Base-by-base conservation (phyloP, 2,113 vertebrate genomes). In the Irena cyanogastra region DNA sequence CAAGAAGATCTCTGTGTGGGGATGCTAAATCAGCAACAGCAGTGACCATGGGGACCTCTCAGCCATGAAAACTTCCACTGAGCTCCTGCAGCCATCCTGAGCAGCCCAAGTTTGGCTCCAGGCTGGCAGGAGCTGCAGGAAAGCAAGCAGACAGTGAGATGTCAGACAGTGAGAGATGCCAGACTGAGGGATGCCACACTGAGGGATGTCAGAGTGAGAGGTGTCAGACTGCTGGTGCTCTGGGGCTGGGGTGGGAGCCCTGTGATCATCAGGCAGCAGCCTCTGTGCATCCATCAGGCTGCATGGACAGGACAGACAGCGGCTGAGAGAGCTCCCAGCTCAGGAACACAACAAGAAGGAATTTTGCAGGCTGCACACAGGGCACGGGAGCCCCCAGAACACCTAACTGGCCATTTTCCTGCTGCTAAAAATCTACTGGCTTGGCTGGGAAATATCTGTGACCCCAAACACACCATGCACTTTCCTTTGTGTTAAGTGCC, bases 1-100 rank as follows among this genome's bases (percentile, higher is more conserved):
- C 39, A 42, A 45, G 59, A 80, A 28, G 68, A 68, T 31, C 35
- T 21, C 22, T 0, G 0, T 1, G 0, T 44, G 71, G 9, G 11
- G 45, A 35, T 63, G 45, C 23, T 80, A 13, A 13, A 31, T 20
- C 30, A 56, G 75, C 33, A 44, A 11, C 61, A 60, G 11, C 27
- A 12, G 65, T 5, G 41, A 49, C 39, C 4, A 7, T 2, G 0
- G 0, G 59, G 44, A 37, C n/a, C 26, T 88, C 33, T 63, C 4
- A 8, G 47, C 45, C 59, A 9, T 2, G 15, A 59, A 61, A 42
- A 18, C 15, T 74, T 53, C 54, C 33, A 11, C 26, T 13, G 54
- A 80, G 44, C 33, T 83, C 53, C 63, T 80, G 79, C 76, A 86
- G 65, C 66, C 45, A 17, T 30, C 64, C 26, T 0, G 0, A 92